Evolutionary conservation across 2,797 vertebrate genomes (phyloP).

Genomic region (Cossypha caffra): DNA sequence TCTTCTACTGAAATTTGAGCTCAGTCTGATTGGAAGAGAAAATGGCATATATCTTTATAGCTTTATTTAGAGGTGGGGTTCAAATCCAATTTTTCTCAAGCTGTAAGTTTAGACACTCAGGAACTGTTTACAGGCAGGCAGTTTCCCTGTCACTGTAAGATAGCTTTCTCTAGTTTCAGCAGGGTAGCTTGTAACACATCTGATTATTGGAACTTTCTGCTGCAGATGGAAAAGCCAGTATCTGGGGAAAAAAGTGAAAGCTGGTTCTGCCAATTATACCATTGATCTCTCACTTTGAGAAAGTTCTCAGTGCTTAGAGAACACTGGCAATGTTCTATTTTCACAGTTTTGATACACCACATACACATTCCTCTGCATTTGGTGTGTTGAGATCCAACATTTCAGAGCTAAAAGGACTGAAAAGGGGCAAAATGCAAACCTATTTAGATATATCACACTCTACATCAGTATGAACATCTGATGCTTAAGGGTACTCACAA

Average conservation of each 20-base stretch:
- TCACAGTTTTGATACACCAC: not conserved
- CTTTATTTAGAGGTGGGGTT: constrained; percentile 65
- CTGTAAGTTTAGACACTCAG: constrained; percentile 51
- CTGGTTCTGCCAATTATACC: not conserved
- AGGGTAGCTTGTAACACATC: not conserved
- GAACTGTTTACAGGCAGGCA: constrained; percentile 48
- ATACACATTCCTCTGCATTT: not conserved
- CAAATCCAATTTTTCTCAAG: constrained; percentile 60
- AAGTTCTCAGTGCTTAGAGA: not conserved
- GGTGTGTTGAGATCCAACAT: not conserved
- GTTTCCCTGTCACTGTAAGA: constrained; percentile 34
- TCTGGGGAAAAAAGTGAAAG: not conserved
- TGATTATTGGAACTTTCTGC: constrained; percentile 13
- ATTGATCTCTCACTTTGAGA: not conserved
- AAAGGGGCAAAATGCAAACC: not conserved
- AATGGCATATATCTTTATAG: constrained; percentile 44
- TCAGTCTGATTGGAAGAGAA: constrained; percentile 63
- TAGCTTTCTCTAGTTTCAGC: constrained; percentile 41
- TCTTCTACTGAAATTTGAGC: constrained; percentile 34
- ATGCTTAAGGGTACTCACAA: not conserved
- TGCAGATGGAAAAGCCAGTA: not conserved
- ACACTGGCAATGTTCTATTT: not conserved
- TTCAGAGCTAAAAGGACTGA: not conserved
- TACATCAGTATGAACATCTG: not conserved
- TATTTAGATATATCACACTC: not conserved